phyloP scores from a whole-genome alignment of 2,888 invertebrate genomes.

The Perizoma affinitatum region DNA sequence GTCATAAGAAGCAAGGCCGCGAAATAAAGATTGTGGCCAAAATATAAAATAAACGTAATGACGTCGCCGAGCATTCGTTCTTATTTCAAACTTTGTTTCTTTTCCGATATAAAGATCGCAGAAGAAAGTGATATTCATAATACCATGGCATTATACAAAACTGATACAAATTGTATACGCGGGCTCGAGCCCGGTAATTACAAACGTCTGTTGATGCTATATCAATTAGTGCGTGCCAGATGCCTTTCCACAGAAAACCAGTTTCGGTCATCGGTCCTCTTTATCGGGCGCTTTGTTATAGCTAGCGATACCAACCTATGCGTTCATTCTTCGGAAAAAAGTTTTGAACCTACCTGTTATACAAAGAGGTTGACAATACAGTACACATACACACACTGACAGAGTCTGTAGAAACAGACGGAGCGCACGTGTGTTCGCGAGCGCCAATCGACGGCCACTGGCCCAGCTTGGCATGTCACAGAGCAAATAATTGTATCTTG shows the following conservation, averaged over 20 bases:
- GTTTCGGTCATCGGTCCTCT: slow-evolving; percentile 71
- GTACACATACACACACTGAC: slow-evolving; percentile 71
- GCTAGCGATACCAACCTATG: slow-evolving; percentile 37
- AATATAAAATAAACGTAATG: slow-evolving; percentile 27
- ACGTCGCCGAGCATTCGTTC: slow-evolving; percentile 15
- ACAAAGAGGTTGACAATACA: slow-evolving; percentile 76
- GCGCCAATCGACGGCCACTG: slow-evolving; percentile 72
- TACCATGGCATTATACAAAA: slow-evolving; percentile 30
- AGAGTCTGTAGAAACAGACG: slow-evolving; percentile 57
- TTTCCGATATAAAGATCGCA: slow-evolving; percentile 17
- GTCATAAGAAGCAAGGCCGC: slow-evolving; percentile 40
- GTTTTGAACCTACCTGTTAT: slow-evolving; percentile 78
- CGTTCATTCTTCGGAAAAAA: slow-evolving; percentile 35
- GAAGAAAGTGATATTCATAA: slow-evolving; percentile 33
- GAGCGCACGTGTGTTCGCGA: slow-evolving; percentile 67
- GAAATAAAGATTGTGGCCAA: slow-evolving; percentile 33
- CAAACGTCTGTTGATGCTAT: slow-evolving; percentile 68
- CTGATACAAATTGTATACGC: slow-evolving; percentile 35
- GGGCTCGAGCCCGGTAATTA: slow-evolving; percentile 54
- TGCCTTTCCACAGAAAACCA: slow-evolving; percentile 73
- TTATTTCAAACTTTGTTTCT: slow-evolving; percentile 25
- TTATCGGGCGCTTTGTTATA: slow-evolving; percentile 66
- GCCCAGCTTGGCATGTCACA: slow-evolving; percentile 48
- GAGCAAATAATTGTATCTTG: slow-evolving; percentile 11
- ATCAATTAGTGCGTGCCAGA: slow-evolving; percentile 80